Evolutionary conservation across 2,888 invertebrate genomes (phyloP), one percentile per base, ranked within the genome.

Genomic region (Cephus rjabovi): DNA sequence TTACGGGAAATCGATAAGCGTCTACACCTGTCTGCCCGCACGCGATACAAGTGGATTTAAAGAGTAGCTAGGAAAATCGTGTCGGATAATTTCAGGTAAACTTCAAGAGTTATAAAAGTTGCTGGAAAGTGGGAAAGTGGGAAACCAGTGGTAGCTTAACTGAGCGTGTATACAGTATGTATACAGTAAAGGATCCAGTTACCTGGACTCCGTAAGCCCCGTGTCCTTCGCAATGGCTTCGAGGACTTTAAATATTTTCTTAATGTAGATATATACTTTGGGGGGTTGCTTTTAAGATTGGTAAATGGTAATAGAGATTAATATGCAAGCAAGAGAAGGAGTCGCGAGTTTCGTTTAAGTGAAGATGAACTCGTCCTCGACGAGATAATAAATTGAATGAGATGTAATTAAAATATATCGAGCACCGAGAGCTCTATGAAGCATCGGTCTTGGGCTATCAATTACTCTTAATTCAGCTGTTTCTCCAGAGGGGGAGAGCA

Each of bases 371-470:
- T 71, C 71, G 34, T 71, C 15, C 33, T 71, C 33, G 71, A 33
- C 71, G 71, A 71, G 31, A 34, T 71, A 71, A 79, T 69, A 81
- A 80, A 79, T 81, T 80, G 80, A 81, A 81, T 81, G 81, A 79
- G 34, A 77, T 77, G 80, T 84, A 83, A 84, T 84, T 84, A 83
- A 83, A 84, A 84, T 84, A 82, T 83, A 84, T 83, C 82, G 82
- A 79, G 83, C 81, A 76, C 76, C 80, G 81, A 73, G 78, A 74
- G 56, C 79, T 79, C 76, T 75, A 73, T 77, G 78, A 56, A 81
- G 75, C 81, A 81, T 83, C 80, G 80, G 75, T 78, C 79, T 77
- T 77, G 77, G 23, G 81, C 81, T 82, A 83, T 83, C 83, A 83
- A 84, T 84, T 84, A 84, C 81, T 82, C 80, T 83, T 83, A 83